These are phyloP conservation scores for Serrognathus titanus DNA, from an alignment of 2,888 invertebrate species.

Conservation along the genomic window DNA sequence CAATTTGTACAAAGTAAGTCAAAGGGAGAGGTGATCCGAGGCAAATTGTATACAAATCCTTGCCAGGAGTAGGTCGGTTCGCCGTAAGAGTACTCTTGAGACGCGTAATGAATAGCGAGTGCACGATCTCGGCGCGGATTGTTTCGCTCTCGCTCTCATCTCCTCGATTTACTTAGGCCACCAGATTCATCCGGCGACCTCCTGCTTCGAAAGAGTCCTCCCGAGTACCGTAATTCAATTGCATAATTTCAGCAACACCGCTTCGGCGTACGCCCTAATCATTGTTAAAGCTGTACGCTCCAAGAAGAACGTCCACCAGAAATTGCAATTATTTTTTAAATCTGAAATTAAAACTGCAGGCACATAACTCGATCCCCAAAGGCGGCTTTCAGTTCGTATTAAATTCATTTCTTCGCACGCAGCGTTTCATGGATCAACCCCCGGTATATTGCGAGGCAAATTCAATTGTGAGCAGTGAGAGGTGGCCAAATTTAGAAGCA, in stretches of 20 bases:
- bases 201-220: constrained; percentile 29
- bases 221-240: constrained; percentile 35
- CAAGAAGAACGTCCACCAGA: too few species aligned
- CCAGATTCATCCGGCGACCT: constrained; percentile 4
- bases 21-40: constrained; percentile 23
- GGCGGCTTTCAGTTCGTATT: too few species aligned
- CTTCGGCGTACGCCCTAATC: too few species aligned
- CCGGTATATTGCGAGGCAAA: too few species aligned
- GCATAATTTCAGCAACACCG: constrained; percentile 32
- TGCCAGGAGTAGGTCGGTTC: constrained; percentile 29
- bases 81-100: constrained; percentile 37
- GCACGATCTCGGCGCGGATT: constrained; percentile 31
- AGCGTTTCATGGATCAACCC: too few species aligned
- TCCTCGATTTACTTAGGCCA: constrained; percentile 3
- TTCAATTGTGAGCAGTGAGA: too few species aligned
- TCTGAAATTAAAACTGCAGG: too few species aligned
- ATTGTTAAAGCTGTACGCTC: too few species aligned
- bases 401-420: too few species aligned
- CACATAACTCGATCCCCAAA: too few species aligned
- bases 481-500: too few species aligned
- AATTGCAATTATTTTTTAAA: too few species aligned
- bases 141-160: constrained; percentile 32
- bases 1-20: constrained; percentile 3
- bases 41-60: constrained; percentile 38
- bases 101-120: constrained; percentile 38